Evolutionary conservation across 1,140 invertebrate genomes (phyloP).

Genomic region (Drosophila burlai): DNA sequence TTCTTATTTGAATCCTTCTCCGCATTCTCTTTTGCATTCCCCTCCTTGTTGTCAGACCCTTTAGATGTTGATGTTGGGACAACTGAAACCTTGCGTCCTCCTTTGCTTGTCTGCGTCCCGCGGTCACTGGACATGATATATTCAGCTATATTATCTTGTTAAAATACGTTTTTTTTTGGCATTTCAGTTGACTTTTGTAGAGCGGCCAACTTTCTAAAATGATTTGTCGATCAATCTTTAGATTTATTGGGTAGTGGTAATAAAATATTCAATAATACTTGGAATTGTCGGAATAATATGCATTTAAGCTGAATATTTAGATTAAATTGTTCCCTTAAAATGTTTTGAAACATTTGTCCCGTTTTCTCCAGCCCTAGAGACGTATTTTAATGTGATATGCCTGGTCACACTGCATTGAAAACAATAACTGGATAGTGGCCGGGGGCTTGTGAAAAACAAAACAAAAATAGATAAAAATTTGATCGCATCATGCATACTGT

Average conservation of each 20-base stretch:
- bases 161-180: neutral
- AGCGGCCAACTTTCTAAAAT: conserved; percentile 13
- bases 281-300: neutral
- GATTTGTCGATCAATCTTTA: neutral
- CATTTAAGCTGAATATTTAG: neutral
- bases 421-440: neutral
- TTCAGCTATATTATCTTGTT: neutral
- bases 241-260: neutral
- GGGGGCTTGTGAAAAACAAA: conserved; percentile 33
- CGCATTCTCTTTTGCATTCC: neutral
- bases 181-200: neutral
- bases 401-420: neutral
- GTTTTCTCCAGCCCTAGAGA: neutral
- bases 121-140: neutral
- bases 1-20: neutral
- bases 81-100: rapidly evolving
- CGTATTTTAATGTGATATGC: neutral
- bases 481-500: conserved; percentile 56
- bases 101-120: neutral
- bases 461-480: conserved; percentile 15
- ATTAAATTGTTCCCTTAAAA: neutral
- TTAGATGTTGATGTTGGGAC: neutral
- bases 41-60: neutral
- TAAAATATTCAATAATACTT: neutral
- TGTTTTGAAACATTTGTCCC: neutral